Evolutionary conservation across 2,797 vertebrate species (phyloP), one percentile per base, ranked within the genome.

Genomic region (Parambassis ranga): DNA sequence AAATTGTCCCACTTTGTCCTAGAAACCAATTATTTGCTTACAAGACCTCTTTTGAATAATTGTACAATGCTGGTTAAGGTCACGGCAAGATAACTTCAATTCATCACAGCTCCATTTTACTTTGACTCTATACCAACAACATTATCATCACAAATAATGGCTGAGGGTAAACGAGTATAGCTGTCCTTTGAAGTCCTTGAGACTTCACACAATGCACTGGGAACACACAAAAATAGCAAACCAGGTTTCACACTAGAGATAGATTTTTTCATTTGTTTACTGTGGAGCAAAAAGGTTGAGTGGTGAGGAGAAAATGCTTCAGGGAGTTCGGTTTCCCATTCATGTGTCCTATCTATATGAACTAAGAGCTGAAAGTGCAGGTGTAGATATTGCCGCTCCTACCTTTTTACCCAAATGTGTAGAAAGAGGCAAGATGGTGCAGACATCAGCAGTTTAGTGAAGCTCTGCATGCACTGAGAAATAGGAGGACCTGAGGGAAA

Each of bases 371-470:
- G 62, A 72, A 82, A 80, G 52, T 79, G 73, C 74, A 48, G 41
- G 28, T 75, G 47, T 60, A 77, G 66, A 73, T 75, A 74, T 38
- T 65, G 31, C 47, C 27, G 28, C 32, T 26, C 16, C n/a, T 24
- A 33, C 28, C 27, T 16, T 44, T 55, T 74, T 81, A 66, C 81
- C 70, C 76, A 79, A 76, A 82, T 77, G 74, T 83, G 61, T 70
- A 82, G 64, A 69, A 58, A 70, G 61, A 78, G 42, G 56, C 37
- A 50, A 16, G 35, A 65, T 66, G 64, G 41, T 87, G 88, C 86
- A 56, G 56, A 80, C 79, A 74, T 88, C 88, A 88, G 85, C 86
- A 82, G 68, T 88, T 90, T 67, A 64, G 52, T 55, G 50, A 85
- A 68, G 66, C 67, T 70, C 64, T 71, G 68, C 68, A 65, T 81